Evolutionary conservation across 2,797 vertebrate species (phyloP).

Genomic region (Gymnopithys bicolor): DNA sequence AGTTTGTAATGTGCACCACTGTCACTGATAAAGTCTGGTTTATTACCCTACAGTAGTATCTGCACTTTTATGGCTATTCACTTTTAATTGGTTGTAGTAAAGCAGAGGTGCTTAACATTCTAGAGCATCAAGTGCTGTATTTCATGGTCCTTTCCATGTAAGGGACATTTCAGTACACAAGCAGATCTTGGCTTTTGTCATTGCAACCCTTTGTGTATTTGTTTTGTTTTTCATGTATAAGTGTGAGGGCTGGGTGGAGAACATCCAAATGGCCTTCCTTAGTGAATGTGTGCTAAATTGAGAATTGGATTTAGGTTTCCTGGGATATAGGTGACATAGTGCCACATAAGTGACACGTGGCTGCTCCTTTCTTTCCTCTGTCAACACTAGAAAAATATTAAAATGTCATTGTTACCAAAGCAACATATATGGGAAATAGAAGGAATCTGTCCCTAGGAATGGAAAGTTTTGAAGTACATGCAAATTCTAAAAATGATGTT

Average conservation of each 20-base stretch:
- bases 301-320: not conserved
- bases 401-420: not conserved
- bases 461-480: not conserved
- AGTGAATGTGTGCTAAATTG: not conserved
- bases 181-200: not conserved
- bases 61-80: conserved; percentile 76
- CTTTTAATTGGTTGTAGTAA: conserved; percentile 74
- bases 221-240: not conserved
- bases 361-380: not conserved
- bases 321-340: not conserved
- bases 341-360: not conserved
- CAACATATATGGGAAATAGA: not conserved
- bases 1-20: conserved; percentile 80
- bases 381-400: not conserved
- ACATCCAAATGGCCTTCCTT: not conserved
- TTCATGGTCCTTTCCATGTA: not conserved
- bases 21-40: conserved; percentile 81
- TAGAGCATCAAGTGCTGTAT: conserved; percentile 6
- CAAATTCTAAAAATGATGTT: not conserved
- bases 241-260: not conserved
- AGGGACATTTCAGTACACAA: not conserved
- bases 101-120: conserved; percentile 36
- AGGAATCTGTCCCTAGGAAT: not conserved
- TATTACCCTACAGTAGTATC: conserved; percentile 80
- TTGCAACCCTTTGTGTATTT: not conserved